Base-by-base conservation (phyloP, 1,140 invertebrate genomes). In the Platorchestia sp. region DNA sequence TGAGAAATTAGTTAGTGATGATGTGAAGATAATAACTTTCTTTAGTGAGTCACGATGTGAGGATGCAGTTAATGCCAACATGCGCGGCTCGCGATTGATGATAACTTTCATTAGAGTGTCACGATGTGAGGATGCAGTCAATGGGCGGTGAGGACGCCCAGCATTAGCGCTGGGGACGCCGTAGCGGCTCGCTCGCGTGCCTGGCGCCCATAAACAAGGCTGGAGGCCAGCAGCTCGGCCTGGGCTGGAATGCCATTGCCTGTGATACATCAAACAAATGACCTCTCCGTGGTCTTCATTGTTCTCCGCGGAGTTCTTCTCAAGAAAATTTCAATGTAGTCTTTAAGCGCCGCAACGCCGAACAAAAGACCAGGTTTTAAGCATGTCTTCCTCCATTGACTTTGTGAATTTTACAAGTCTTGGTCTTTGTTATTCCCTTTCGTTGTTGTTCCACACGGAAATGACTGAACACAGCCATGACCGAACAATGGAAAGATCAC, bases 351-450 rank as follows among this genome's bases (percentile, higher is more conserved):
- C 27, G 3, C 1, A 75, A 36, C 27, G 27, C 27, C 59, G 27
- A 75, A 75, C 59, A 75, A 75, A 75, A 75, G 59, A 75, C 59
- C 36, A 75, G 59, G 59, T 75, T n/a, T n/a, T 75, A 75, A 75
- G 59, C 59, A 36, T 75, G 59, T 36, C 59, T 10, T 75, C 59
- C 1, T 36, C 7, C 59, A 75, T 75, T 1, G 27, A 27, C 47
- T 75, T 75, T 75, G 59, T 75, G 36, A 75, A 75, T 27, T 75
- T 75, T 36, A 75, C 3, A 75, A 75, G 59, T 75, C 59, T 75
- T 75, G 10, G 59, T 75, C 10, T 19, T 19, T 27, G 59, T 75
- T 19, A 36, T 75, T 75, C 36, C 36, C 59, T 22, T 22, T 75
- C 14, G 59, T 75, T 3, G 14, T 75, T 1, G 59, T 75, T 27